Percentiles rank a stretch among this genome's conserved stretches.
phyloP scores from a whole-genome alignment of 1,140 invertebrate species.

The Listronotus oregonensis region DNA sequence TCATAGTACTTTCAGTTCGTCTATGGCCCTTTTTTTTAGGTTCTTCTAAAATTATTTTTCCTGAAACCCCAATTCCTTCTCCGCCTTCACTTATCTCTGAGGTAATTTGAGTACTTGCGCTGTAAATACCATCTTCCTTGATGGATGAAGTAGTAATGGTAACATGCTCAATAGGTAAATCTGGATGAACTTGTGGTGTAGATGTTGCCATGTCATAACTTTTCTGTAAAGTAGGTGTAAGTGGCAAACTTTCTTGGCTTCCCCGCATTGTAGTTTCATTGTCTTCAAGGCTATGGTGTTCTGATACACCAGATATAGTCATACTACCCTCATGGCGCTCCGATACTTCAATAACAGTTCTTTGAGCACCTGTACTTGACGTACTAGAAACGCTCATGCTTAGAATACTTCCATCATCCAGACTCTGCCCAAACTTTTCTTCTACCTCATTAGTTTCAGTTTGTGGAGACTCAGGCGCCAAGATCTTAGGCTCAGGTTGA shows the following conservation, averaged over 20 bases:
- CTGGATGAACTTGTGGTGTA: slow-evolving; percentile 41
- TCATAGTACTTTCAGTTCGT: slow-evolving; percentile 59
- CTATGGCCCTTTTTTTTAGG: slow-evolving; percentile 60
- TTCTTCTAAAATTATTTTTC: slow-evolving; percentile 55
- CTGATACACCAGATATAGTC: slow-evolving; percentile 60
- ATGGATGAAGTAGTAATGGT: slow-evolving; percentile 62
- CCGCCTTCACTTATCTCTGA: slow-evolving; percentile 56
- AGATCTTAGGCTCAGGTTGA: slow-evolving; percentile 66
- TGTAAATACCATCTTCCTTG: slow-evolving; percentile 58
- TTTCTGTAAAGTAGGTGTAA: slow-evolving; percentile 42
- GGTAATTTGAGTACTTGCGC: slow-evolving; percentile 62
- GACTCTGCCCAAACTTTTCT: slow-evolving; percentile 61
- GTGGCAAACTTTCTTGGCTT: slow-evolving; percentile 45
- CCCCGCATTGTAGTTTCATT: slow-evolving; percentile 36
- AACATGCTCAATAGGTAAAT: slow-evolving; percentile 57
- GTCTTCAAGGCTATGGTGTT: slow-evolving; percentile 58
- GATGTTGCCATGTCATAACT: slow-evolving; percentile 53
- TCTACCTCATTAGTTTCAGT: slow-evolving; percentile 45
- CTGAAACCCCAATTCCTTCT: slow-evolving; percentile 58
- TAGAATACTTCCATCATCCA: slow-evolving; percentile 63
- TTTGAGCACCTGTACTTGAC: slow-evolving; percentile 59
- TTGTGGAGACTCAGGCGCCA: slow-evolving; percentile 52
- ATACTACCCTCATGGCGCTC: slow-evolving; percentile 50
- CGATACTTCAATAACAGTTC: slow-evolving; percentile 62
- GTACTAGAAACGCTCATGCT: slow-evolving; percentile 63